These are phyloP conservation scores for Cheilosia soror DNA, from an alignment of 2,888 invertebrate species.

Conservation along the genomic window DNA sequence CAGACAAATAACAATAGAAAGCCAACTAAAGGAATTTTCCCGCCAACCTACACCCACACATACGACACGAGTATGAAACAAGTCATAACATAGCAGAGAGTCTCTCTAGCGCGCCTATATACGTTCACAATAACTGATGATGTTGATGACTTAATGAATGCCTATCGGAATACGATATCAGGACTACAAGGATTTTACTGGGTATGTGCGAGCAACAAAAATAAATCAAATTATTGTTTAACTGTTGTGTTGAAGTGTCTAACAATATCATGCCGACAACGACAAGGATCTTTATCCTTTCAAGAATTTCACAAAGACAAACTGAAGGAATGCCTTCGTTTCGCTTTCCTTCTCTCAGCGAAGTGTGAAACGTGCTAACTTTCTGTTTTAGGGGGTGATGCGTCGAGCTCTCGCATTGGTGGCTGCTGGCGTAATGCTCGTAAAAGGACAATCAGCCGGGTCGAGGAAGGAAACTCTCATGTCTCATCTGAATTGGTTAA, in stretches of 20 bases:
- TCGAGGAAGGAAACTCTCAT: slow-evolving; percentile 18
- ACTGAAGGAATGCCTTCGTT: slow-evolving; percentile 52
- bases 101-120: background rate
- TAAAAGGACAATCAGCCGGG: slow-evolving; percentile 37
- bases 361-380: slow-evolving; percentile 64
- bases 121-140: slow-evolving; percentile 13
- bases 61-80: background rate
- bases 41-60: slow-evolving; percentile 10
- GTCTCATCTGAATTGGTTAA: slow-evolving; percentile 44
- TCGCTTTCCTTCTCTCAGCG: slow-evolving; percentile 49
- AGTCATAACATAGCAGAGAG: slow-evolving; percentile 26
- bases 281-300: slow-evolving; percentile 57
- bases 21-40: slow-evolving; percentile 19
- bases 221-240: slow-evolving; percentile 72
- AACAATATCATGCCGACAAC: slow-evolving; percentile 39
- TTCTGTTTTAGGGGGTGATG: slow-evolving; percentile 7
- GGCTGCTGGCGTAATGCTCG: background rate
- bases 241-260: slow-evolving; percentile 54
- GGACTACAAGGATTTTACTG: slow-evolving; percentile 6
- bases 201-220: slow-evolving; percentile 47
- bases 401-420: background rate
- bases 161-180: slow-evolving; percentile 74
- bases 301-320: slow-evolving; percentile 16
- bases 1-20: slow-evolving; percentile 72
- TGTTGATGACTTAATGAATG: slow-evolving; percentile 72